Evolutionary conservation across 2,113 vertebrate species (phyloP).

Genomic region (Ellobius talpinus): DNA sequence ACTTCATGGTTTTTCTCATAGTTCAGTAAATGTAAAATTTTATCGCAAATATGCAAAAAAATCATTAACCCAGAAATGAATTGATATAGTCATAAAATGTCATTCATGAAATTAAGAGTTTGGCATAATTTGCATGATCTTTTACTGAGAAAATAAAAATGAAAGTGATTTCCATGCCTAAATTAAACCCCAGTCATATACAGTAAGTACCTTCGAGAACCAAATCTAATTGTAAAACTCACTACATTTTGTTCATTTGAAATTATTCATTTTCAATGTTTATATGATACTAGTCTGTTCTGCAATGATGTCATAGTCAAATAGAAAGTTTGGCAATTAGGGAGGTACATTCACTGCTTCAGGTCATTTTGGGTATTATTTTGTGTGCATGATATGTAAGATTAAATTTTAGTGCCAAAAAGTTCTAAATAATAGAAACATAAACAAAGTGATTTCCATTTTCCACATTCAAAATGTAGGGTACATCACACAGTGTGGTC

Average conservation of each 20-base stretch:
- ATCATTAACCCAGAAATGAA: conserved; percentile 37
- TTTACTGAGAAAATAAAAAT: conserved; percentile 47
- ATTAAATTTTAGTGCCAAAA: conserved; percentile 17
- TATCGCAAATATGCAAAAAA: neutral
- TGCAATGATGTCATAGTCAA: conserved; percentile 10
- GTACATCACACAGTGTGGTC: neutral
- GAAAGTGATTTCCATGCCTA: neutral
- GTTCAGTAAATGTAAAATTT: conserved; percentile 36
- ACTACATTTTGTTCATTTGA: conserved; percentile 26
- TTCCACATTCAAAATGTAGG: conserved; percentile 36
- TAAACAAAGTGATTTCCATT: conserved; percentile 26
- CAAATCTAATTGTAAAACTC: conserved; percentile 29
- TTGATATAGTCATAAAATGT: neutral
- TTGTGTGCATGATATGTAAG: conserved; percentile 53
- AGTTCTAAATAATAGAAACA: conserved; percentile 26
- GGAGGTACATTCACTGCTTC: conserved; percentile 65
- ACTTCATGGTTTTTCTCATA: neutral
- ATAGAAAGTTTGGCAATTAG: conserved; percentile 49
- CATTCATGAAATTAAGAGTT: neutral
- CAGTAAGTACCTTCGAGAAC: conserved; percentile 33
- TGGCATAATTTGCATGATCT: neutral
- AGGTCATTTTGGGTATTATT: conserved; percentile 53
- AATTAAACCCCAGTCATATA: conserved; percentile 36
- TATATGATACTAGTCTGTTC: neutral
- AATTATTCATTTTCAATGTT: conserved; percentile 30